Conservation (phyloP, 2,888 invertebrate genomes). For the Pammene aurita region DNA sequence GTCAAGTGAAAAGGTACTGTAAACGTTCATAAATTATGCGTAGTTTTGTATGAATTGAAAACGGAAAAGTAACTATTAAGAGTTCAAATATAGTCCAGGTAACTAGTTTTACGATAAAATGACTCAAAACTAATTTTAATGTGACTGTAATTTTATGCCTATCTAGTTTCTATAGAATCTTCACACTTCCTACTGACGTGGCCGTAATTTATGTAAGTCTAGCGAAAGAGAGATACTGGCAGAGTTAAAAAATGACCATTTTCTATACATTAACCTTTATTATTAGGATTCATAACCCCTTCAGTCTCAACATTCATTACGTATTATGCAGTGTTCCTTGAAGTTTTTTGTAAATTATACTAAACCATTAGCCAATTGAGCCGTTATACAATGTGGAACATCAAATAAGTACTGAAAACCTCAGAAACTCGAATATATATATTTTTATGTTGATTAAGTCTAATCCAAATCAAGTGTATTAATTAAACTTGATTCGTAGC, state of each 20-base stretch:
- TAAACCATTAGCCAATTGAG: conserved; percentile 17
- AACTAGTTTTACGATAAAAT: conserved; percentile 11
- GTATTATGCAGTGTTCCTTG: neutral
- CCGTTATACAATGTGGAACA: conserved; percentile 3
- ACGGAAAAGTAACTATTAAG: conserved; percentile 16
- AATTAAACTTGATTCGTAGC: too few species aligned
- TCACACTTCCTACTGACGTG: conserved; percentile 13
- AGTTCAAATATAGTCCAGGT: conserved; percentile 23
- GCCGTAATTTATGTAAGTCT: conserved; percentile 1
- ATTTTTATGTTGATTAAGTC: neutral
- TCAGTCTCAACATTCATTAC: too few species aligned
- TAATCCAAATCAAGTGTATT: too few species aligned
- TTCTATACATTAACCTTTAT: too few species aligned
- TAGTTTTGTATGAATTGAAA: conserved; percentile 23
- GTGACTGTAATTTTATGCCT: conserved; percentile 16
- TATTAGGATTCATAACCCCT: neutral
- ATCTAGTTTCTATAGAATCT: conserved; percentile 8
- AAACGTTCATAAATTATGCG: conserved; percentile 4
- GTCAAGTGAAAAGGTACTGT: conserved; percentile 28
- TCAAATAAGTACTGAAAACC: neutral
- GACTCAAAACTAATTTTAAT: conserved; percentile 17
- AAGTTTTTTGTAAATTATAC: neutral
- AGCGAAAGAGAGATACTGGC: conserved; percentile 1
- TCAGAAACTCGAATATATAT: neutral
- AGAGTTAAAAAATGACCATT: neutral